These are phyloP conservation scores for Hemiprocne comata DNA, from an alignment of 2,113 vertebrate genomes.

Conservation along the genomic window DNA sequence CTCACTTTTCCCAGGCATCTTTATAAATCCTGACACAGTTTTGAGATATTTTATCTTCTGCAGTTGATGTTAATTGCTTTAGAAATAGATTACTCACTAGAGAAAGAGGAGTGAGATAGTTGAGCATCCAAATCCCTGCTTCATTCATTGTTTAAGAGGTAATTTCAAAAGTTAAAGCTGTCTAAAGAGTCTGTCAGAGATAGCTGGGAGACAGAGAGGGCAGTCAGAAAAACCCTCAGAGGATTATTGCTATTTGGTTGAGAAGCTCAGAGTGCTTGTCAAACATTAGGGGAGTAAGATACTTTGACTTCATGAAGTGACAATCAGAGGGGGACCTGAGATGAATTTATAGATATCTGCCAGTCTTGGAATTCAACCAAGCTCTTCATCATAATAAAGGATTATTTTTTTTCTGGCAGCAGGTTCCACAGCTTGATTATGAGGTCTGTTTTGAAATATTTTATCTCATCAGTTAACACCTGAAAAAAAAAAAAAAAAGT, in stretches of 20 bases:
- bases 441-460: not conserved
- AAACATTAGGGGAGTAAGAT: not conserved
- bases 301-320: conserved; percentile 1
- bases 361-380: not conserved
- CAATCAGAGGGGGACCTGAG: not conserved
- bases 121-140: not conserved
- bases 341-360: not conserved
- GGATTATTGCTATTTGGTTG: not conserved
- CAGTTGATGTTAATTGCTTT: not conserved
- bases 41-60: not conserved
- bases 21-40: not conserved
- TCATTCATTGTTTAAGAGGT: not conserved
- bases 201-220: not conserved
- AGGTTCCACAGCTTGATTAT: not conserved
- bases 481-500: not conserved
- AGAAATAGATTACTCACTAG: not conserved
- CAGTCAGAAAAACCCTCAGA: not conserved
- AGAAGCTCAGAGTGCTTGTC: conserved; percentile 17
- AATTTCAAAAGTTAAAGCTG: conserved; percentile 7
- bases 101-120: not conserved
- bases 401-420: not conserved
- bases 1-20: not conserved
- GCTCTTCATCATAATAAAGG: not conserved
- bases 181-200: not conserved
- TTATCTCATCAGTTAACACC: not conserved